Conservation (phyloP, 2,113 vertebrate species). For the Recurvirostra avosetta region DNA sequence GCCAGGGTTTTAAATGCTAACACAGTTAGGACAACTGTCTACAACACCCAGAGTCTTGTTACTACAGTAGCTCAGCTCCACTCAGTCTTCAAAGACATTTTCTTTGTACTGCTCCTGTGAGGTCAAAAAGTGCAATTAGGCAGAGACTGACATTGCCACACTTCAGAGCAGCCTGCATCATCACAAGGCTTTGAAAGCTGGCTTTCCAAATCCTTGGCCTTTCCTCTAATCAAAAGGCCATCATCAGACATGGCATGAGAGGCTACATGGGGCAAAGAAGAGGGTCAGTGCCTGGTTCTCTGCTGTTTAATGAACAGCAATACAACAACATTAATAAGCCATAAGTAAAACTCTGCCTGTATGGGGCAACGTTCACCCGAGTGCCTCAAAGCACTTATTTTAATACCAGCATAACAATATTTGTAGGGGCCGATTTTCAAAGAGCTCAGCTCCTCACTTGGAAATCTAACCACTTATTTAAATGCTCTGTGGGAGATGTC, state of each 20-base stretch:
- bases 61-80: background rate
- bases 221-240: background rate
- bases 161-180: background rate
- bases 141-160: background rate
- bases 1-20: background rate
- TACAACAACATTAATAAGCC: background rate
- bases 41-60: background rate
- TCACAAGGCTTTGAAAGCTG: background rate
- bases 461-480: conserved; percentile 14
- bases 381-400: background rate
- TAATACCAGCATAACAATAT: background rate
- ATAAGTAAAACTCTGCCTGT: background rate
- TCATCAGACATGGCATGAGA: background rate
- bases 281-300: background rate
- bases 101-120: background rate
- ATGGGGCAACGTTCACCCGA: background rate
- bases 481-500: background rate
- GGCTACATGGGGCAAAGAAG: background rate
- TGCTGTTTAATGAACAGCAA: background rate
- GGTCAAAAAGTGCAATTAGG: conserved; percentile 7
- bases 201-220: background rate
- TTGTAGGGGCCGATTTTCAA: conserved; percentile 16
- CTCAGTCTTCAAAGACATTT: background rate
- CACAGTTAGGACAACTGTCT: background rate
- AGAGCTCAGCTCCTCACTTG: conserved; percentile 10